Conservation (phyloP, 2,113 vertebrate species). For the Pao palembangensis region DNA sequence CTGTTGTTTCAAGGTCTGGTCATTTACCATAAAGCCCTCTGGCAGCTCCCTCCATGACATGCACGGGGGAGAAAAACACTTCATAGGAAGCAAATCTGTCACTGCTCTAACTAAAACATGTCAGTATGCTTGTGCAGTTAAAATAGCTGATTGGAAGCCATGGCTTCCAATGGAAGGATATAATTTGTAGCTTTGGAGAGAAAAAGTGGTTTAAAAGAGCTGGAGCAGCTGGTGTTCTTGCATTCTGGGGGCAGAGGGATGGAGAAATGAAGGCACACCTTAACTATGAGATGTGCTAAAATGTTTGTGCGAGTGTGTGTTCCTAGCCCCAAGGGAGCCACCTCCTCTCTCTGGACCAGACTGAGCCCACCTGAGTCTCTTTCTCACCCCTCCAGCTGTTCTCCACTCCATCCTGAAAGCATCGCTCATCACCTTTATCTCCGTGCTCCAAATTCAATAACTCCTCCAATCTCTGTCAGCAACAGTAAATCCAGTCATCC, state of each 20-base stretch:
- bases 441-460: slow-evolving; percentile 18
- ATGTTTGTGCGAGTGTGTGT: slow-evolving; percentile 39
- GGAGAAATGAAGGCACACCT: slow-evolving; percentile 36
- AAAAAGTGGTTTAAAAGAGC: slow-evolving; percentile 34
- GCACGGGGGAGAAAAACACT: slow-evolving; percentile 57
- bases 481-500: background rate
- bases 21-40: slow-evolving; percentile 48
- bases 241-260: slow-evolving; percentile 7
- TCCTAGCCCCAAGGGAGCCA: slow-evolving; percentile 44
- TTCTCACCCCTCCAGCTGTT: slow-evolving; percentile 63
- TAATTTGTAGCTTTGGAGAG: slow-evolving; percentile 32
- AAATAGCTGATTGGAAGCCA: slow-evolving; percentile 48
- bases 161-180: slow-evolving; percentile 39
- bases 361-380: slow-evolving; percentile 70
- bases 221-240: slow-evolving; percentile 23
- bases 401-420: slow-evolving; percentile 25
- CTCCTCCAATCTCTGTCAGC: slow-evolving; percentile 1
- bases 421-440: slow-evolving; percentile 7
- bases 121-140: slow-evolving; percentile 41
- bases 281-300: slow-evolving; percentile 32
- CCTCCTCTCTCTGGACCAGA: slow-evolving; percentile 59
- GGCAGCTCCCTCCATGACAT: slow-evolving; percentile 62
- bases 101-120: slow-evolving; percentile 67
- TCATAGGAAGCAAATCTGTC: slow-evolving; percentile 66
- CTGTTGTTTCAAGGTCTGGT: slow-evolving; percentile 36